Percentiles rank a stretch among this genome's conserved stretches.
Conservation (phyloP, 2,888 invertebrate genomes). For the Pachydiplax longipennis region DNA sequence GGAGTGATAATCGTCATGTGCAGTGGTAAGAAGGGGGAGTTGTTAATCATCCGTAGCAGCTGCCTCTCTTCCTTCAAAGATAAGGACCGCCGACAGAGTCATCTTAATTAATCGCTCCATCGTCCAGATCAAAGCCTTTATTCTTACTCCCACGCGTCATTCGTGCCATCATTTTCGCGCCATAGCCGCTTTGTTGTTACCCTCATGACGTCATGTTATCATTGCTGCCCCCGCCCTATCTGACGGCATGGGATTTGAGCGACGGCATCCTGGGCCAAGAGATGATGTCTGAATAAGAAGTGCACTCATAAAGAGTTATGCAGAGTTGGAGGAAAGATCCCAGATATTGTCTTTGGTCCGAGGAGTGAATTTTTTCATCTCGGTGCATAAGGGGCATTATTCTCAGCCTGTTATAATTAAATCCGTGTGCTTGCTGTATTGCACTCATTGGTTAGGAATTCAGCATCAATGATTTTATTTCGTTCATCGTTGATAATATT, state of each 20-base stretch:
- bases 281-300: too few species aligned
- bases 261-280: not conserved
- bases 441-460: too few species aligned
- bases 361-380: too few species aligned
- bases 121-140: not conserved
- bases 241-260: not conserved
- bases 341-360: too few species aligned
- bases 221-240: not conserved
- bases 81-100: not conserved
- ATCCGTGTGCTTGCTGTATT: too few species aligned
- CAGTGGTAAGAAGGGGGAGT: not conserved
- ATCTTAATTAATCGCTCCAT: not conserved
- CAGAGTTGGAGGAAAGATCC: too few species aligned
- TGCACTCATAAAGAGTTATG: too few species aligned
- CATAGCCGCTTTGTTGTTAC: not conserved
- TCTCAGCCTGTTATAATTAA: too few species aligned
- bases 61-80: not conserved
- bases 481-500: too few species aligned
- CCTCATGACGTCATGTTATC: not conserved
- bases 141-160: not conserved
- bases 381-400: too few species aligned
- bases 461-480: too few species aligned
- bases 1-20: too few species aligned
- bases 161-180: not conserved
- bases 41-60: not conserved